These are phyloP conservation scores for Ctenicera cuprea DNA, from an alignment of 2,888 invertebrate species.

Conservation along the genomic window DNA sequence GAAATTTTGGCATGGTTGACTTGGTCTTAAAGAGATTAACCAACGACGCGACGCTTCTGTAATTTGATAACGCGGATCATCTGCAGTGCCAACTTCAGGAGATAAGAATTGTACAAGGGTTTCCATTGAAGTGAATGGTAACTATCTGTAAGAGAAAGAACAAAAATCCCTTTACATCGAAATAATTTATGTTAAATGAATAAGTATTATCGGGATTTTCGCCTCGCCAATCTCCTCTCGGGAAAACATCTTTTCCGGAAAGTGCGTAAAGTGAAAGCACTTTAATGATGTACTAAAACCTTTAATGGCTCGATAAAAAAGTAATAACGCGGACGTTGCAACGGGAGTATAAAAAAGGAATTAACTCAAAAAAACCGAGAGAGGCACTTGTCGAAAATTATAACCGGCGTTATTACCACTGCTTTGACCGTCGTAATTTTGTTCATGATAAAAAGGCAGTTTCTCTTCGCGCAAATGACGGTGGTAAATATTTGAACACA, in stretches of 20 bases:
- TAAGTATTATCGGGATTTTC: slow-evolving; percentile 45
- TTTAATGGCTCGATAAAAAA: slow-evolving; percentile 44
- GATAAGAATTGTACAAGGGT: neutral
- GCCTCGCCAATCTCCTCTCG: slow-evolving; percentile 38
- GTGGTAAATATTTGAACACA: neutral
- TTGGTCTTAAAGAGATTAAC: neutral
- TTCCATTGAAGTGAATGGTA: neutral
- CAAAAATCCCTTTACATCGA: slow-evolving; percentile 19
- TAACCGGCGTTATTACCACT: slow-evolving; percentile 18
- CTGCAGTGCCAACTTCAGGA: slow-evolving; percentile 7
- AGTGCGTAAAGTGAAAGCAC: slow-evolving; percentile 44
- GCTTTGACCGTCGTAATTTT: slow-evolving; percentile 19
- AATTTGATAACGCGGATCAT: slow-evolving; percentile 6
- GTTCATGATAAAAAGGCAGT: neutral
- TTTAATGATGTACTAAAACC: slow-evolving; percentile 48
- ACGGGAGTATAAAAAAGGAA: slow-evolving; percentile 28
- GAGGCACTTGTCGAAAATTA: slow-evolving; percentile 20
- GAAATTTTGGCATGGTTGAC: too few relatives aligned
- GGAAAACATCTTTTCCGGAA: slow-evolving; percentile 42
- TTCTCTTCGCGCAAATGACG: neutral
- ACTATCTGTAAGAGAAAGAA: neutral
- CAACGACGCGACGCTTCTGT: neutral
- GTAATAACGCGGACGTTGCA: slow-evolving; percentile 41
- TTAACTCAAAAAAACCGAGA: slow-evolving; percentile 31
- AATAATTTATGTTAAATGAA: slow-evolving; percentile 47